Evolutionary conservation across 2,888 invertebrate genomes (phyloP), one percentile per base, ranked within the genome.

Genomic region (Sinodicranocentrus sp.): DNA sequence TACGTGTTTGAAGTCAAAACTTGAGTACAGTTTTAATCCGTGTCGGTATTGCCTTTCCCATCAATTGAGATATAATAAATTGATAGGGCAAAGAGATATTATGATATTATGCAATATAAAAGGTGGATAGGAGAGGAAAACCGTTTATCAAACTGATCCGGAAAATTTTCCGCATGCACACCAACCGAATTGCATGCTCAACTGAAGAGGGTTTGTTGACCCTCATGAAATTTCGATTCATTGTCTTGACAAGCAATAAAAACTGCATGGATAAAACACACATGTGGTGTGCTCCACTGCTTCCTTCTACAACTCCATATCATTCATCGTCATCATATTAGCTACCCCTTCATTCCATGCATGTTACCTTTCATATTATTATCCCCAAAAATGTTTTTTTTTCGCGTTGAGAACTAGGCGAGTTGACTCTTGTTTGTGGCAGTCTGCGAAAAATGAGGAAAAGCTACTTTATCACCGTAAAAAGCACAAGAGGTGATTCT

Each of bases 151-250:
- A 10, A 10, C n/a, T n/a, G 5, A 10, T 48, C 15, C 15, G 48
- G 48, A 48, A 48, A 48, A 48, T 2, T 6, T 48, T 48, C 13
- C 33, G 10, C 33, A 48, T 48, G 48, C 48, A 48, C 48, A 3
- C n/a, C 23, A 1, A 25, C 13, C 10, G 13, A 57, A 13, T 57
- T 25, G 57, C 57, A 57, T 57, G 57, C 48, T n/a, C 13, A 48
- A 48, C 13, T 3, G 25, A 19, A 57, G 17, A 63, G 63, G 63
- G 63, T 63, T 63, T 28, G n/a, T 63, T 63, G 63, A 63, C 63
- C 63, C 63, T 63, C 63, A 21, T 17, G 33, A 33, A 63, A 28
- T 15, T 28, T 63, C 33, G 33, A 63, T 63, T 33, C 63, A 13
- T n/a, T 15, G n/a, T 28, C 63, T 28, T 28, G 33, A 63, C 63